Conservation (phyloP, 2,888 invertebrate genomes). For the Melanchra persicariae region DNA sequence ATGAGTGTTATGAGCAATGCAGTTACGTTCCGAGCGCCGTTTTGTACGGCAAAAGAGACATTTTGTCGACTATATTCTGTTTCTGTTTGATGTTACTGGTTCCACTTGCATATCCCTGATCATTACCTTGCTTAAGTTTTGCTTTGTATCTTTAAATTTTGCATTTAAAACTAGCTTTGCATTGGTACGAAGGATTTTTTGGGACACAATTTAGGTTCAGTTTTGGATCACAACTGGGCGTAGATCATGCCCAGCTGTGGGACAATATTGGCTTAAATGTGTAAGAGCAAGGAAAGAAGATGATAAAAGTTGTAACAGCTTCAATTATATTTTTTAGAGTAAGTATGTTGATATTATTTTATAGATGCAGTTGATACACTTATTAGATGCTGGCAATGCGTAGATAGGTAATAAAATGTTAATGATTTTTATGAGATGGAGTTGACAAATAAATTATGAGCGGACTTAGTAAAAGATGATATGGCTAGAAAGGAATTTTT, state of each 20-base stretch:
- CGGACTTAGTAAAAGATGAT: too few species aligned
- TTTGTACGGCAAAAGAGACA: slow-evolving; percentile 21
- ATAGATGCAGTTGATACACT: not conserved
- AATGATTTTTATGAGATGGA: too few species aligned
- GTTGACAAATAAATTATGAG: too few species aligned
- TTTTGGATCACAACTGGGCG: too few species aligned
- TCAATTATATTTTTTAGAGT: too few species aligned
- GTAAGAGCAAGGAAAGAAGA: not conserved
- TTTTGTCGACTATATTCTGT: slow-evolving; percentile 21
- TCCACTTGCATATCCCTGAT: slow-evolving; percentile 1
- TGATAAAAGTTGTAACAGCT: not conserved
- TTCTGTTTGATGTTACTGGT: slow-evolving; percentile 15
- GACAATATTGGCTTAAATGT: not conserved
- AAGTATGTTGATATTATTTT: too few species aligned
- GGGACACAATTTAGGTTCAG: too few species aligned
- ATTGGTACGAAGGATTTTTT: too few species aligned
- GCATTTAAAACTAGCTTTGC: not conserved
- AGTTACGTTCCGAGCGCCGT: slow-evolving; percentile 28
- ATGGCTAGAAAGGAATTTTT: too few species aligned
- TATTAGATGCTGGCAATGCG: not conserved
- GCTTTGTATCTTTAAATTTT: not conserved
- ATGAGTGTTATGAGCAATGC: slow-evolving; percentile 35
- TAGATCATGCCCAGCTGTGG: too few species aligned
- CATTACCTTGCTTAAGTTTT: not conserved
- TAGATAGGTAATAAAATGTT: too few species aligned